Evolutionary conservation across 2,113 vertebrate species (phyloP), one percentile per base, ranked within the genome.

Genomic region (Brachyhypopomus gauderio): DNA sequence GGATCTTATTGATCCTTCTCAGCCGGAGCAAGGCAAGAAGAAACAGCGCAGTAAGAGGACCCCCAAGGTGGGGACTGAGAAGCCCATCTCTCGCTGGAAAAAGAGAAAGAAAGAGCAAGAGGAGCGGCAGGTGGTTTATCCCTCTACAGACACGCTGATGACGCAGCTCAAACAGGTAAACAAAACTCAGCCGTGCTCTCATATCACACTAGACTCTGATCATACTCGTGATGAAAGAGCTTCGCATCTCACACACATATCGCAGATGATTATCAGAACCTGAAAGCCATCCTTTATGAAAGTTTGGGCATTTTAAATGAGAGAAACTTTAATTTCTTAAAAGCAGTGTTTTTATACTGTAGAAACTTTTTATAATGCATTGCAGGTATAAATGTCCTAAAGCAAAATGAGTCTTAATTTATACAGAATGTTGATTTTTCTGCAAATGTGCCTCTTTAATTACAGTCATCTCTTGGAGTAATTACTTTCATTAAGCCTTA

Each of bases 51-150:
- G 90, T 79, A 98, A 98, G 86, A 89, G 96, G 74, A 79, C 90
- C 25, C 89, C 90, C 82, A 92, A 93, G 86, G 82, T 86, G 69
- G 0, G 89, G 0, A 92, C 92, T 63, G 97, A 98, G 88, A 94
- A 94, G 85, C 91, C 93, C 5, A 91, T 91, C 2, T 92, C 95
- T 62, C 95, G 96, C 25, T 93, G 92, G 85, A 99, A 99, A 88
- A 96, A 95, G 85, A 95, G 96, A 72, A 98, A 94, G 85, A 97
- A 93, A 72, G 96, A 98, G 2, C 96, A 96, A 27, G 97, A 98
- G 41, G 96, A 96, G 84, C 94, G 92, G 9, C 93, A 94, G n/a
- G 80, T 86, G 0, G 20, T 94, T 84, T 94, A 89, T 83, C 86
- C 94, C 8, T 90, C 89, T 6, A 85, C 95, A 0, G 95, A 96